Conservation (phyloP, 2,113 vertebrate genomes). For the Ranitomeya imitator region DNA sequence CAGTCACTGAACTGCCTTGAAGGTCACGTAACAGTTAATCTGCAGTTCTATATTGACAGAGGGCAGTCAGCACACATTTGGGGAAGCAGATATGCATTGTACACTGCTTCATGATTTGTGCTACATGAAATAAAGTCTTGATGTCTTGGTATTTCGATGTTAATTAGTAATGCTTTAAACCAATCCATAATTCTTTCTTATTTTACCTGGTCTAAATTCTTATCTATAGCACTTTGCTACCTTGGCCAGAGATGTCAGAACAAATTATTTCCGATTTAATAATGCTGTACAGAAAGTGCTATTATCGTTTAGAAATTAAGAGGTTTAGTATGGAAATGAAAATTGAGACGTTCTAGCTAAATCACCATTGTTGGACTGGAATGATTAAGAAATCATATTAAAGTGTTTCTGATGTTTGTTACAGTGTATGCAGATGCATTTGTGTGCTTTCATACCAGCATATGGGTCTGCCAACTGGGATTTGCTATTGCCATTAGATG, state of each 20-base stretch:
- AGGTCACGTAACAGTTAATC: too few species aligned
- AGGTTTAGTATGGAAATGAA: neutral
- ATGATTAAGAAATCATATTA: constrained; percentile 28
- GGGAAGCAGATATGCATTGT: too few species aligned
- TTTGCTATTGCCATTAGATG: constrained; percentile 48
- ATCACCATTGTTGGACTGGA: neutral
- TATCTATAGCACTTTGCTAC: neutral
- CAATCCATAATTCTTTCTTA: neutral
- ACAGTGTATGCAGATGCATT: constrained; percentile 35
- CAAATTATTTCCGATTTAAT: neutral
- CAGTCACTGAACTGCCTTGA: too few species aligned
- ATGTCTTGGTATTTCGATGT: neutral
- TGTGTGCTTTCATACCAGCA: constrained; percentile 20
- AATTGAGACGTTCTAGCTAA: neutral
- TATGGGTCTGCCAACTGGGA: constrained; percentile 50
- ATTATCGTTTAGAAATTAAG: neutral
- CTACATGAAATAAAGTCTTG: neutral
- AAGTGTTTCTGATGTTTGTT: constrained; percentile 35
- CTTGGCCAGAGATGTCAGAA: neutral
- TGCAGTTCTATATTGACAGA: too few species aligned
- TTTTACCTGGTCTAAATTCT: neutral
- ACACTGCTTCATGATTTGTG: neutral
- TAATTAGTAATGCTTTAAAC: neutral
- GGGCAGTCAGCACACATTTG: too few species aligned
- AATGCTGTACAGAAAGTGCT: neutral